Base-by-base conservation (phyloP, 2,113 vertebrate genomes). In the Raja brachyura region DNA sequence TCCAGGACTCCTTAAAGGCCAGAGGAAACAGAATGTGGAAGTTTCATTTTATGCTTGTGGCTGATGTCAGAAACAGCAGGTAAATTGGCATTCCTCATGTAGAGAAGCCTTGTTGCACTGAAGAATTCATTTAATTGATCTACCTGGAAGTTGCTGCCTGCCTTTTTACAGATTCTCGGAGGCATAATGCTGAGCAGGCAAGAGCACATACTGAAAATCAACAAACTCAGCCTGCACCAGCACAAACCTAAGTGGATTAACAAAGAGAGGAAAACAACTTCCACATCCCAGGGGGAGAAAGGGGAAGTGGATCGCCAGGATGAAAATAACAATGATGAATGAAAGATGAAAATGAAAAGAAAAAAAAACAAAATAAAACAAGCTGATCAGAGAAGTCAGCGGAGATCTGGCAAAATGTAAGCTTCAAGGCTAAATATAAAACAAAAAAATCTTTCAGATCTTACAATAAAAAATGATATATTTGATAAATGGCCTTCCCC, bases 111-210 rank as follows among this genome's bases (percentile, higher is more conserved):
- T 66, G 14, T n/a, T 31, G 83, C 83, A 63, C 83, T 88, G 83
- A 88, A 88, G 59, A 88, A 88, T 88, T 33, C 83, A 88, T 88
- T 88, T 63, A 63, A 63, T 63, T 88, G 59, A 88, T 88, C 59
- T 88, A 66, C 59, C 83, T 63, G 83, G 28, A 31, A 88, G 59
- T 66, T 31, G 59, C 83, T 63, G 83, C 28, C 83, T 88, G 28
- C 10, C 59, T 14, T 31, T 88, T 88, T 33, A 88, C 83, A 88
- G 56, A 86, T 86, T 86, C 83, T 86, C 28, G 13, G 56, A 63
- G 83, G 83, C n/a, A 88, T 63, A 63, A 88, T 66, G 83, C 83
- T 88, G 83, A 88, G 59, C 59, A 88, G 28, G 59, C 83, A 88
- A 31, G 14, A 88, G 61, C 59, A 88, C n/a, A 31, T 7, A 20